Evolutionary conservation across 2,797 vertebrate genomes (phyloP).

Genomic region (Naso thynnoides): DNA sequence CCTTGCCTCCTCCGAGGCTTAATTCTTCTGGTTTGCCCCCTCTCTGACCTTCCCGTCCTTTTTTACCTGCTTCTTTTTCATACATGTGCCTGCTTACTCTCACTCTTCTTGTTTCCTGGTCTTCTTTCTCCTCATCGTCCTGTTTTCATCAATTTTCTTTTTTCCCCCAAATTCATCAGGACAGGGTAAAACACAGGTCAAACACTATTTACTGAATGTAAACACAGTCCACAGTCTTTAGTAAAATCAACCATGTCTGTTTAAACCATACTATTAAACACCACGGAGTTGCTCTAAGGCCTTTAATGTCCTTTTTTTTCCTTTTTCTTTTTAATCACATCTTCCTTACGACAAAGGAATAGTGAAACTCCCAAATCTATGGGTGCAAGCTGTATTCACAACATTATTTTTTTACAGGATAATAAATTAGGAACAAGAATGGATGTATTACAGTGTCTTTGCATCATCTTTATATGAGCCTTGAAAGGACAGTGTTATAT

Average conservation of each 20-base stretch:
- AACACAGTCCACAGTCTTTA: background rate
- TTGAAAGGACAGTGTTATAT: constrained; percentile 37
- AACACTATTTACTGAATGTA: background rate
- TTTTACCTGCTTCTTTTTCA: background rate
- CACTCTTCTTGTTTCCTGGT: background rate
- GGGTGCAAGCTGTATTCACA: background rate
- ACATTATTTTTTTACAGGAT: constrained; percentile 13
- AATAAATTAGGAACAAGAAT: constrained; percentile 34
- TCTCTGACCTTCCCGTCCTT: constrained; percentile 1
- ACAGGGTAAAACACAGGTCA: constrained; percentile 18
- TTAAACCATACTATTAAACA: background rate
- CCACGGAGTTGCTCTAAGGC: background rate
- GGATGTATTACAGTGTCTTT: constrained; percentile 22
- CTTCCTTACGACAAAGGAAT: constrained; percentile 1
- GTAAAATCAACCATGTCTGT: background rate
- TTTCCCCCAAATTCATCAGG: background rate
- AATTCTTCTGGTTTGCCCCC: constrained; percentile 1
- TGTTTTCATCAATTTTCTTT: background rate
- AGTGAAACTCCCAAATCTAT: background rate
- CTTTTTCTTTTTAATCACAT: too few relatives aligned
- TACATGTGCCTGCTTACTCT: too few relatives aligned
- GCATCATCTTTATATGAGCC: constrained; percentile 31
- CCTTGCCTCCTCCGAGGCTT: background rate
- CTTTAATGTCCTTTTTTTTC: constrained; percentile 19
- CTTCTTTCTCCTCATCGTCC: background rate